Percentiles rank a stretch among this genome's conserved stretches.
Evolutionary conservation across 2,113 vertebrate genomes (phyloP).

Genomic region (Pelvicachromis taeniatus): DNA sequence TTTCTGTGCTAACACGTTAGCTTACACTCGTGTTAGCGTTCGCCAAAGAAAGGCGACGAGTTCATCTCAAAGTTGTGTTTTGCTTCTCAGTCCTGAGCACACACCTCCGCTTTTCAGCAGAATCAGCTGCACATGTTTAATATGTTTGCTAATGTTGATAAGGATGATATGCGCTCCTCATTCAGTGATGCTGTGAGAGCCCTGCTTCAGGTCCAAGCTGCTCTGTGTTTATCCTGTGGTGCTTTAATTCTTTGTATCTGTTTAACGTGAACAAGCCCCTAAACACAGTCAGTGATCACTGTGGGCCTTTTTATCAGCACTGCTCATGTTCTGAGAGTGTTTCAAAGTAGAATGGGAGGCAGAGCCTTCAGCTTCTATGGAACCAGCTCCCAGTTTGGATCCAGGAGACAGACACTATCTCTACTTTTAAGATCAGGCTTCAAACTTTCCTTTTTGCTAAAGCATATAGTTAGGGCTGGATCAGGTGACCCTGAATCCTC

Average conservation of each 20-base stretch:
- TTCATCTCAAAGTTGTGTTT: neutral
- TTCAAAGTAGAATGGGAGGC: no score
- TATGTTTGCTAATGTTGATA: neutral
- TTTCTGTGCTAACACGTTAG: neutral
- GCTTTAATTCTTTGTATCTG: fast-evolving
- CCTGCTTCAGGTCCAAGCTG: neutral
- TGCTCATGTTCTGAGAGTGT: no score
- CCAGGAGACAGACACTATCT: no score
- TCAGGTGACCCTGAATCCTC: no score
- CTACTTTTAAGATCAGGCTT: no score
- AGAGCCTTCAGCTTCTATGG: no score
- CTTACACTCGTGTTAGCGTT: neutral
- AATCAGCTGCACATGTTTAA: neutral
- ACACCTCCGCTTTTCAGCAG: neutral
- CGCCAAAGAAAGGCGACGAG: neutral
- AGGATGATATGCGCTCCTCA: neutral
- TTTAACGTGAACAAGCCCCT: neutral
- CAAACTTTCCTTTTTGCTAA: no score
- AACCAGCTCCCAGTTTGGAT: no score
- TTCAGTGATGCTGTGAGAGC: fast-evolving
- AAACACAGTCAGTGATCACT: neutral
- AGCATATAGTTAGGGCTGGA: no score
- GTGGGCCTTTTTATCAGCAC: no score
- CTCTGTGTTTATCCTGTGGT: fast-evolving
- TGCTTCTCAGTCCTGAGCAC: neutral